phyloP scores from a whole-genome alignment of 2,797 vertebrate genomes.

The Galagoides demidoff region DNA sequence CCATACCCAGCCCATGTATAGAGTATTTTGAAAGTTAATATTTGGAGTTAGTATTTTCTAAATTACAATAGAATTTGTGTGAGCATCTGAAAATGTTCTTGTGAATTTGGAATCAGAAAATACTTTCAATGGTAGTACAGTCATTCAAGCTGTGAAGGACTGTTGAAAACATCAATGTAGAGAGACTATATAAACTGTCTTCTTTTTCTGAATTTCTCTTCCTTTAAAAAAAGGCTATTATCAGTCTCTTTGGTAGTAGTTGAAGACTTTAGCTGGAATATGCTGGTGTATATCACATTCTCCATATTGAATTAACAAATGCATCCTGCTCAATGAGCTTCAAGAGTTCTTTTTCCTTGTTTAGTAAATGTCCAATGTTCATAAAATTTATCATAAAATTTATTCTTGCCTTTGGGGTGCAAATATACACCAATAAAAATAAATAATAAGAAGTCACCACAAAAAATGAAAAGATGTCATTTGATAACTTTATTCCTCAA shows the following conservation, averaged over 20 bases:
- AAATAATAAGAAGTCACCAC: background rate
- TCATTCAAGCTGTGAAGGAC: background rate
- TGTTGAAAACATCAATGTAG: background rate
- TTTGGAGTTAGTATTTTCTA: background rate
- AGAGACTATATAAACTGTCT: background rate
- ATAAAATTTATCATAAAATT: background rate
- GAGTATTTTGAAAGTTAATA: no score
- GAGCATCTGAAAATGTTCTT: background rate
- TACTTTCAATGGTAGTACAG: background rate
- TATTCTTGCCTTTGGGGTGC: background rate
- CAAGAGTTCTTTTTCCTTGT: background rate
- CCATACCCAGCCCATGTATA: no score
- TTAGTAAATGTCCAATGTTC: background rate
- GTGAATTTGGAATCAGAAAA: conserved; percentile 19
- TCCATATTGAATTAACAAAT: background rate
- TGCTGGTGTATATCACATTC: background rate
- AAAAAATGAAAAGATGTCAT: background rate
- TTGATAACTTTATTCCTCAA: background rate
- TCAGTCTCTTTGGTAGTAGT: background rate
- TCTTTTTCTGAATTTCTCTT: conserved; percentile 5
- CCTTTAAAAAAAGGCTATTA: background rate
- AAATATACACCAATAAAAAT: background rate
- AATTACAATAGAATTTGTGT: background rate
- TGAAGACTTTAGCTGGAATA: background rate
- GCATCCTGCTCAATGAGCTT: background rate